Evolutionary conservation across 2,797 vertebrate species (phyloP), one percentile per base, ranked within the genome.

Genomic region (Chiroxiphia lanceolata): DNA sequence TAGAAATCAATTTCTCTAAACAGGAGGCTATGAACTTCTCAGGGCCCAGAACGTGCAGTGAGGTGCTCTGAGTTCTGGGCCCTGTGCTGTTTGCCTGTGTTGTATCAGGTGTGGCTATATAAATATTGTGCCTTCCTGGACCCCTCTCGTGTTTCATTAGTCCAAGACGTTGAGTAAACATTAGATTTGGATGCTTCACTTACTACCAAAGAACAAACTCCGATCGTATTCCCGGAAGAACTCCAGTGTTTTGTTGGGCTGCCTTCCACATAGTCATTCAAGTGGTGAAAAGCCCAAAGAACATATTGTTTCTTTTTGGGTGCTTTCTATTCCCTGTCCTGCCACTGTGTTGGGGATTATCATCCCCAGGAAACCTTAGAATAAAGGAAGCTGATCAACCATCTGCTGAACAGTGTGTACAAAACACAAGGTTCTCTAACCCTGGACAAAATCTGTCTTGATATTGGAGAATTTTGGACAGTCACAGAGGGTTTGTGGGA

Each of bases 11-110:
- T 71, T 87, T 72, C 53, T 60, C 56, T 54, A 19, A 83, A n/a
- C 13, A 60, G 36, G 38, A 69, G 31, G 15, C 22, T 70, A 27
- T 25, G 25, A 90, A 44, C 17, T 9, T 63, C 29, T 23, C 25
- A n/a, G 25, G 34, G 36, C 25, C 29, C 36, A 33, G 79, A 71
- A 47, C 0, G 1, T 5, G 20, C 25, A 86, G 19, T 0, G 0
- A 59, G 50, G 17, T 1, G 2, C 29, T 69, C 51, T 59, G 69
- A 53, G 53, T 59, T 45, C 48, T 59, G 57, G 33, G 17, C 36
- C 36, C 16, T 3, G 3, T 2, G 1, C 20, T 80, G 21, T 80
- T 85, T 91, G 79, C 21, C 1, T 0, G 6, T 68, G 38, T 71
- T 11, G 1, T 31, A n/a, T n/a, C 20, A 64, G 51, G 13, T 14